phyloP scores from a whole-genome alignment of 1,140 invertebrate genomes.

The Drosophila repleta region DNA sequence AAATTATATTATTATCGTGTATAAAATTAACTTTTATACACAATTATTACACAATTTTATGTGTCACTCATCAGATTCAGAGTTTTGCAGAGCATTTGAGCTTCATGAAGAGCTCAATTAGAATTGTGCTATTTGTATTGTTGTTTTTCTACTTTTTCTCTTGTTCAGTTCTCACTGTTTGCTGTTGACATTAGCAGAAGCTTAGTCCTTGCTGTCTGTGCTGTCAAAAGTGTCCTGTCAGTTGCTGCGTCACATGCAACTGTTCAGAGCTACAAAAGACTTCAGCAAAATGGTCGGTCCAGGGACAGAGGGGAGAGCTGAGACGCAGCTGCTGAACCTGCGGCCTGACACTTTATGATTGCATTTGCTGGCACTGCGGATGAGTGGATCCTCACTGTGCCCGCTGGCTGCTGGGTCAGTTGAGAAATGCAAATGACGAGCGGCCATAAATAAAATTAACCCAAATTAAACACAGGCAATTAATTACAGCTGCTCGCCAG shows the following conservation, averaged over 20 bases:
- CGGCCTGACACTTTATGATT: constrained; percentile 46
- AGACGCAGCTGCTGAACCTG: constrained; percentile 14
- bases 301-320: neutral
- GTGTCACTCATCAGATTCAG: neutral
- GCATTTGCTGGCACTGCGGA: constrained; percentile 32
- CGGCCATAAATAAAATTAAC: constrained; percentile 81
- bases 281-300: constrained; percentile 16
- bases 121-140: constrained; percentile 9
- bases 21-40: no score
- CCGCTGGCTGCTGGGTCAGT: constrained; percentile 31
- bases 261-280: constrained; percentile 45
- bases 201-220: constrained; percentile 73
- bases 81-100: neutral
- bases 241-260: constrained; percentile 63
- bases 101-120: neutral
- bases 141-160: constrained; percentile 3
- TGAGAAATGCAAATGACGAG: constrained; percentile 66
- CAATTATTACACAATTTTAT: no score
- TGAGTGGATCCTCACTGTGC: constrained; percentile 1
- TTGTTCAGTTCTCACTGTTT: constrained; percentile 66
- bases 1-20: no score
- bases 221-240: constrained; percentile 79
- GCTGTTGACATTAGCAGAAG: constrained; percentile 80
- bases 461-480: constrained; percentile 81
- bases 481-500: constrained; percentile 65